A percentile compares a stretch with the other conserved stretches of the same genome.
These are phyloP conservation scores for Actinemys pallida DNA, from an alignment of 2,113 vertebrate genomes.

Conservation along the genomic window DNA sequence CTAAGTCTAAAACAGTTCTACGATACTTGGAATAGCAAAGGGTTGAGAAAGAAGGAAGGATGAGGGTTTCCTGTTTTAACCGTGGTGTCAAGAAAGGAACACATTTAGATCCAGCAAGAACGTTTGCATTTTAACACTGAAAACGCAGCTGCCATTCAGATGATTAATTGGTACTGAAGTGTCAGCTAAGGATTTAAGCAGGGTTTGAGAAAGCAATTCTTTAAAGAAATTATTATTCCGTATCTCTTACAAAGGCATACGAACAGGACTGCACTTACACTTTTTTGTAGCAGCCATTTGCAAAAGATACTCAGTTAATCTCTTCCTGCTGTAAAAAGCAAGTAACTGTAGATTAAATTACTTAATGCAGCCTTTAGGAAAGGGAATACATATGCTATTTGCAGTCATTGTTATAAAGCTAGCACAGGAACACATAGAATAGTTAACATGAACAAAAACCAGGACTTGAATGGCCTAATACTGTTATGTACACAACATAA, in stretches of 20 bases:
- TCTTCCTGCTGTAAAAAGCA: slow-evolving; percentile 53
- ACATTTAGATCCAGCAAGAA: not conserved
- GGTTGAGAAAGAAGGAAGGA: not conserved
- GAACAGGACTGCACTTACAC: not conserved
- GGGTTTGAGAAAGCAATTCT: not conserved
- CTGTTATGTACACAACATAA: slow-evolving; percentile 87
- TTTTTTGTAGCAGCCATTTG: slow-evolving; percentile 16
- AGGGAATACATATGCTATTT: slow-evolving; percentile 1
- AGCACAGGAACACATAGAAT: slow-evolving; percentile 29
- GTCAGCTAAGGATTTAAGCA: not conserved
- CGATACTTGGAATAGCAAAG: slow-evolving; percentile 42
- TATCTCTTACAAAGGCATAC: not conserved
- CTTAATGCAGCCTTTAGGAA: slow-evolving; percentile 24
- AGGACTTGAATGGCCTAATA: slow-evolving; percentile 81
- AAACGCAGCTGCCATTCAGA: slow-evolving; percentile 1
- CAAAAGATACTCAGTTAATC: slow-evolving; percentile 44
- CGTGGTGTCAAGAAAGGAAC: not conserved
- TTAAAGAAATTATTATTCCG: not conserved
- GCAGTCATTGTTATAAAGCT: slow-evolving; percentile 37
- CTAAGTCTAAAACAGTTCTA: slow-evolving; percentile 80
- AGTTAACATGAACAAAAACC: slow-evolving; percentile 65
- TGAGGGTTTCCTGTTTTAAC: slow-evolving; percentile 3
- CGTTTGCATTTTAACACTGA: not conserved
- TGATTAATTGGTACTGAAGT: not conserved
- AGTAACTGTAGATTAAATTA: slow-evolving; percentile 37